A percentile compares a stretch with the other conserved stretches of the same genome.
Evolutionary conservation across 2,797 vertebrate species (phyloP).

Genomic region (Enteromius afrohamiltoni): DNA sequence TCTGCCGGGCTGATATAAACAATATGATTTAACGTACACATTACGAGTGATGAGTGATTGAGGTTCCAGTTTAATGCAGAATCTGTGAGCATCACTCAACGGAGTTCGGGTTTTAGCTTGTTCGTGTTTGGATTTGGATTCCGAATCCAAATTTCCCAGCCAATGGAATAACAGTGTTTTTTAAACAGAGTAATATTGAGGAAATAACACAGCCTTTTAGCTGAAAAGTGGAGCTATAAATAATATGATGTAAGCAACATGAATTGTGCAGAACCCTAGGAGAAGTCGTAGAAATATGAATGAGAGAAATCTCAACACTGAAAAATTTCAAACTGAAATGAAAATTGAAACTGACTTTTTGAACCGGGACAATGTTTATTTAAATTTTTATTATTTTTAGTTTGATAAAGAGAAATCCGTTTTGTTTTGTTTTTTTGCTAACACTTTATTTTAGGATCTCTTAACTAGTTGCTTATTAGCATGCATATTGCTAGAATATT

Average conservation of each 20-base stretch:
- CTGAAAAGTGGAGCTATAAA: slow-evolving; percentile 37
- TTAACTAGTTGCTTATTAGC: no score
- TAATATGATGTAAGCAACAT: slow-evolving; percentile 32
- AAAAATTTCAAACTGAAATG: not conserved
- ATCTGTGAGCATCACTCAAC: slow-evolving; percentile 43
- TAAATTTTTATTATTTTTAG: no score
- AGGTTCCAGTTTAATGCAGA: slow-evolving; percentile 44
- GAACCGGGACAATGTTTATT: not conserved
- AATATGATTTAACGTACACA: slow-evolving; percentile 49
- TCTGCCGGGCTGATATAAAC: slow-evolving; percentile 48
- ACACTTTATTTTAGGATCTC: no score
- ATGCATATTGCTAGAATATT: no score
- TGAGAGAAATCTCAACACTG: not conserved
- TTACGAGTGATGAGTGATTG: slow-evolving; percentile 51
- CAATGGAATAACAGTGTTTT: slow-evolving; percentile 23
- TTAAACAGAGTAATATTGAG: slow-evolving; percentile 59
- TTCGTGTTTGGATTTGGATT: slow-evolving; percentile 46
- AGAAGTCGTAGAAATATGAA: not conserved
- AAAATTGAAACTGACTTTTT: not conserved
- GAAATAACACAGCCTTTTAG: slow-evolving; percentile 42
- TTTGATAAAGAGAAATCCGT: not conserved
- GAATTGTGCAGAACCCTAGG: not conserved
- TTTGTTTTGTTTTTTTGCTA: no score
- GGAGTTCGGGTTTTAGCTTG: slow-evolving; percentile 37
- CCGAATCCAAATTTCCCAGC: slow-evolving; percentile 48